Conservation (phyloP, 2,888 invertebrate genomes). For the Chirona hameri region DNA sequence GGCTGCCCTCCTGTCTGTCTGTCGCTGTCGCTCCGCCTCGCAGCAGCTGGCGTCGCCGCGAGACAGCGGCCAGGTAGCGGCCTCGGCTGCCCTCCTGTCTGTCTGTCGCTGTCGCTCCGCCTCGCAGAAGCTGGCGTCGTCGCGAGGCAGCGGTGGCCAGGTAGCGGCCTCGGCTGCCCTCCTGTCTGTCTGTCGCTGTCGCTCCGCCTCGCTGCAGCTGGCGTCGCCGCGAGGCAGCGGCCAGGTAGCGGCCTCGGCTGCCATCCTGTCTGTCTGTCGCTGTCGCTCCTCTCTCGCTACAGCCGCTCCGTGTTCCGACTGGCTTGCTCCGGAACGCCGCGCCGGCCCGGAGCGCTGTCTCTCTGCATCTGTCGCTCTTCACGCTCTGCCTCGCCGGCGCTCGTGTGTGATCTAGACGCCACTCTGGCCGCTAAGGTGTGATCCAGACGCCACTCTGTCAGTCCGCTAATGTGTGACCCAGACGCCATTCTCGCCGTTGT, state of each 20-base stretch:
- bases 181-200: no score
- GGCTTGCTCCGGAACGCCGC: neutral
- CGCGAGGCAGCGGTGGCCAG: no score
- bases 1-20: no score
- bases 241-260: constrained; percentile 6
- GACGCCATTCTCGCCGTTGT: no score
- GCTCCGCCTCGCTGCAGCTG: constrained; percentile 12
- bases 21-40: neutral
- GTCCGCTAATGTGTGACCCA: no score
- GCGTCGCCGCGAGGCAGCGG: neutral
- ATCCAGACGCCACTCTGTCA: no score
- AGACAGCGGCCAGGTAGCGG: constrained; percentile 5
- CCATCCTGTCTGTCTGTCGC: neutral
- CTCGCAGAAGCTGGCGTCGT: no score
- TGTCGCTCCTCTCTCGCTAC: neutral
- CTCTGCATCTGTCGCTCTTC: neutral
- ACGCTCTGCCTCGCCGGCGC: constrained; percentile 23
- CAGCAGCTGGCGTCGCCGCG: neutral
- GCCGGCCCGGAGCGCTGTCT: neutral
- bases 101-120: neutral
- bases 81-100: neutral
- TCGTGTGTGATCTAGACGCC: neutral
- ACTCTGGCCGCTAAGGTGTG: no score
- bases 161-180: no score
- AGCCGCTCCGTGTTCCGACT: constrained; percentile 32